Evolutionary conservation across 2,797 vertebrate species (phyloP), one percentile per base, ranked within the genome.

Genomic region (Cynopterus sphinx): DNA sequence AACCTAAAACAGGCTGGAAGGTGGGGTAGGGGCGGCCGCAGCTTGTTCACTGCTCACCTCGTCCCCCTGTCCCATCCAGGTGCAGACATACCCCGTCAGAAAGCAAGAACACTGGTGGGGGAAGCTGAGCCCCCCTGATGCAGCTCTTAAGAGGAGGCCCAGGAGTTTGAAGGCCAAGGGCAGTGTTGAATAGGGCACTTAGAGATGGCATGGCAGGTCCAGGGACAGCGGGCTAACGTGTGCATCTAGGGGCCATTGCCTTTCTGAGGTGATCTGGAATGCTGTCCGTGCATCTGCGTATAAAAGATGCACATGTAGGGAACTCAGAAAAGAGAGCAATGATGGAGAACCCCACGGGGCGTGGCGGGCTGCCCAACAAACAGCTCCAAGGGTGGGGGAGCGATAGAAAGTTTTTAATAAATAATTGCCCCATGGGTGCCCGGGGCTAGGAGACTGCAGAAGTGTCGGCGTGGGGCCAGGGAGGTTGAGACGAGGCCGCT

Each of bases 351-450:
- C 36, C 46, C 8, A 3, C 0, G n/a, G 90, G 82, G 63, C 28
- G 36, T 41, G 33, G 21, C 65, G 24, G 53, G 61, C 70, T 65
- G 51, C 41, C 65, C 57, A 17, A 51, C 49, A 55, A 55, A 55
- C 21, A 24, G 53, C 53, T 55, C 19, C 2, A 21, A 21, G 21
- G 53, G 0, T 2, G 53, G 21, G 53, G 9, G 33, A n/a, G 15
- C 11, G 57, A 41, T 26, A 88, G 86, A 79, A 90, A 86, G 28
- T 51, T 93, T 84, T 86, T 74, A 77, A 93, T 22, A 59, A 51
- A 36, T 59, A 77, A 84, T 33, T 21, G 9, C 21, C 1, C 67
- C 43, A 53, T 9, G 36, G 24, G 22, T 36, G 33, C 68, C 24
- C 57, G 49, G 39, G 53, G 31, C 9, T 71, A 33, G 83, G 79